These are phyloP conservation scores for Myathropa florea DNA, from an alignment of 2,888 invertebrate genomes.

Conservation along the genomic window DNA sequence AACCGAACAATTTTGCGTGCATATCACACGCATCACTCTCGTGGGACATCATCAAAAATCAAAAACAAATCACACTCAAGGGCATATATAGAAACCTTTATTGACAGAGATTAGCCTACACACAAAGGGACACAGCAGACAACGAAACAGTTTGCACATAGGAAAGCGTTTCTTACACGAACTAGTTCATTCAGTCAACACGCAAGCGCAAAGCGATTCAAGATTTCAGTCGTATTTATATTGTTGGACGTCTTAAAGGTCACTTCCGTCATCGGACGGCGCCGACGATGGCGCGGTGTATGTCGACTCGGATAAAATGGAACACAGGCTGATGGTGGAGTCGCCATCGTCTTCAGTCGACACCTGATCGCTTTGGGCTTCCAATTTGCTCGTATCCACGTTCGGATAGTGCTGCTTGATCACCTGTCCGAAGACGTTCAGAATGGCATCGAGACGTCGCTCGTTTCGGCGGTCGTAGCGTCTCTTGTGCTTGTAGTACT, in stretches of 20 bases:
- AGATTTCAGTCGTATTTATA: constrained; percentile 45
- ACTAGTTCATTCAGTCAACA: background rate
- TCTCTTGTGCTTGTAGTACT: constrained; percentile 78
- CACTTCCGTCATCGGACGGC: constrained; percentile 37
- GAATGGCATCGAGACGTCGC: constrained; percentile 75
- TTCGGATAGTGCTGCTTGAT: constrained; percentile 75
- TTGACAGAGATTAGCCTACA: constrained; percentile 14
- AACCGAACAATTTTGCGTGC: no score
- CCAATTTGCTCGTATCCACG: constrained; percentile 73
- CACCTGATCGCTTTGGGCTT: constrained; percentile 47
- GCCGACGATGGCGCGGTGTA: constrained; percentile 25
- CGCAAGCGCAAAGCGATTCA: background rate
- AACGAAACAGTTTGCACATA: constrained; percentile 39
- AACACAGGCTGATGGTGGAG: constrained; percentile 20
- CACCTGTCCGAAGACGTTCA: constrained; percentile 75
- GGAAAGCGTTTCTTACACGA: constrained; percentile 15
- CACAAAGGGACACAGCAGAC: constrained; percentile 20
- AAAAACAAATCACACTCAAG: background rate
- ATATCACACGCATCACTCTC: no score
- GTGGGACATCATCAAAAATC: background rate
- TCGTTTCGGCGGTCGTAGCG: constrained; percentile 77
- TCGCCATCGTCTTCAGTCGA: constrained; percentile 52
- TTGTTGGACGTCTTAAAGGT: background rate
- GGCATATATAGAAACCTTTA: constrained; percentile 40
- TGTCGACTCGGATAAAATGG: constrained; percentile 29